Base-by-base conservation (phyloP, 2,113 vertebrate genomes). In the Ia io region DNA sequence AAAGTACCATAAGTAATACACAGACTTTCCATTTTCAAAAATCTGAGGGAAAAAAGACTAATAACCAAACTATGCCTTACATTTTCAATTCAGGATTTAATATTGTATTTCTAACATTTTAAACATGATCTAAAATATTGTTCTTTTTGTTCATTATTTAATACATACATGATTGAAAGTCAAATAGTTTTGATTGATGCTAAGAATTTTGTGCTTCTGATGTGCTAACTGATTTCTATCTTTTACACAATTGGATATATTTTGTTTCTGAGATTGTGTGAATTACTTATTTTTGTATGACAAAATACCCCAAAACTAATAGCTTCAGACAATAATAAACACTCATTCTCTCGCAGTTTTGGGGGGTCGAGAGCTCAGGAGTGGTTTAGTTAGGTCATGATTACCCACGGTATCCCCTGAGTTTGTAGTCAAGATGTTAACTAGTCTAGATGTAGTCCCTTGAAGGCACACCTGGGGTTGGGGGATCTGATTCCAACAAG, bases 1-100 rank as follows among this genome's bases (percentile, higher is more conserved):
- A 88, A 78, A 78, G 14, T 56, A 53, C 5, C 37, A 11, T 78
- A 74, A 80, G 6, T 63, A 40, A 86, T n/a, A 6, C 1, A 40
- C 5, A 73, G 11, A 88, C 3, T 83, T 91, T 73, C n/a, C 28
- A 14, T 85, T 93, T 9, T 3, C 30, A 49, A 67, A 88, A 67
- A 73, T 30, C 20, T 83, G 71, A 42, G 23, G 30, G 25, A 56
- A 63, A 25, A 88, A 79, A 51, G 9, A 47, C 12, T 3, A 47
- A 93, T 83, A 30, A 2, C 3, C 25, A 88, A 93, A 91, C 78
- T 88, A 83, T 53, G 12, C 16, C 22, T 88, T n/a, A 42, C 1
- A 20, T 83, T 95, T 94, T 80, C 17, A 93, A 63, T 70, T 94
- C 32, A 73, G 32, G 11, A 53, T 91, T 93, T 51, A 20, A 65